phyloP scores from a whole-genome alignment of 1,140 invertebrate genomes.

The Pristionchus pacificus region DNA sequence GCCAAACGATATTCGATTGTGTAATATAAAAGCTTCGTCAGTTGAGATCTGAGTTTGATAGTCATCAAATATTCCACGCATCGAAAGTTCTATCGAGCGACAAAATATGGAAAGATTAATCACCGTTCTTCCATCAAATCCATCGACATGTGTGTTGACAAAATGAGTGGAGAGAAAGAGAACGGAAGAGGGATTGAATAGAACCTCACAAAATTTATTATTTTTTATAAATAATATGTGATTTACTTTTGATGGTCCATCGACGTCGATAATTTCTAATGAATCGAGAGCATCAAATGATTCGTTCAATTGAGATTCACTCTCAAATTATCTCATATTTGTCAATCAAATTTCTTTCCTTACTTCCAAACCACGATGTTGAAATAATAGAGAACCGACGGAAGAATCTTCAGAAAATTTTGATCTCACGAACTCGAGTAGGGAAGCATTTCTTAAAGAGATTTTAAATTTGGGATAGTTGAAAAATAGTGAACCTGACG shows the following conservation, averaged over 20 bases:
- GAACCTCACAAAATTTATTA: too few relatives aligned
- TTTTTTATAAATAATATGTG: not conserved
- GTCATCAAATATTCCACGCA: too few relatives aligned
- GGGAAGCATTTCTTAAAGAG: constrained; percentile 17
- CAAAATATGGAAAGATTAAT: not conserved
- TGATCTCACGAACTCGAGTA: constrained; percentile 10
- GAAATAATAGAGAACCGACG: constrained; percentile 15
- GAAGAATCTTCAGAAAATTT: constrained; percentile 3
- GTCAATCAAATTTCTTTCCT: not conserved
- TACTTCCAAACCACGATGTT: not conserved
- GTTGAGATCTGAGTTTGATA: not conserved
- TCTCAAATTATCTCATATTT: not conserved
- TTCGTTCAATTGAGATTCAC: not conserved
- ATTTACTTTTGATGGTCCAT: not conserved
- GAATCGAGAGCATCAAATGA: not conserved
- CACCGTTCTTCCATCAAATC: not conserved
- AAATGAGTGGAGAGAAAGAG: not conserved
- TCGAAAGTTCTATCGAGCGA: too few relatives aligned
- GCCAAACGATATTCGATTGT: not conserved
- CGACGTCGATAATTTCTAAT: not conserved
- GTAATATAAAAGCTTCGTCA: not conserved
- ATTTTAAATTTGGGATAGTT: not conserved
- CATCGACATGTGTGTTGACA: not conserved
- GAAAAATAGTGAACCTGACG: not conserved
- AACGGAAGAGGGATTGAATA: not conserved